Base-by-base conservation (phyloP, 2,888 invertebrate genomes). In the Halictus quadricinctus region DNA sequence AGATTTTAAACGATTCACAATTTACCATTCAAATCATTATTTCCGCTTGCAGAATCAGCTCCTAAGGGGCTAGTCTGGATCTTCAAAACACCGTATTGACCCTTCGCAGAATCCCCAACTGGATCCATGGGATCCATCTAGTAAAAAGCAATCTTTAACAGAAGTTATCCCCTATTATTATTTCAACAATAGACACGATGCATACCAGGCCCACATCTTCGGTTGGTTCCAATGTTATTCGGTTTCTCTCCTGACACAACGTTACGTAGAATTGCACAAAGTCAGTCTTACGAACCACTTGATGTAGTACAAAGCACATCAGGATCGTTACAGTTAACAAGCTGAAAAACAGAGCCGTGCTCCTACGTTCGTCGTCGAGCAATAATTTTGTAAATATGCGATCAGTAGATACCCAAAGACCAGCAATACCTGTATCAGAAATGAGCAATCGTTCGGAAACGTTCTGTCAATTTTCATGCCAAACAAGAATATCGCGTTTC, bases 311-410 rank as follows among this genome's bases (percentile, higher is more conserved):
- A 90, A 97, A 97, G 92, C 98, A 98, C 48, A 96, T 95, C 41
- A 97, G 95, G 36, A 98, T 96, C 48, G 97, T 96, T 66, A 96
- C 95, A 79, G 97, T 97, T 69, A 98, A 98, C 80, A 98, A 95
- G 64, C 96, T 95, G 95, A 98, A 98, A 95, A 98, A 98, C 94
- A 98, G 96, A 85, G 98, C 96, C 0, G 98, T 98, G 93, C 98
- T 98, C 60, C 97, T 96, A 64, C 96, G 96, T 79, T 98, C 97
- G 91, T 97, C 97, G 80, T 96, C 95, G 83, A 98, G 96, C 70
- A 97, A 95, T 84, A 97, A 96, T 94, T 98, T 98, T 0, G 98
- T 98, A 75, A 97, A 93, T 83, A 98, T 97, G 43, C 98, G 96
- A 93, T 98, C 98, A 70, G 97, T 95, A 41, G 98, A 98, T 36